These are phyloP conservation scores for Mionectes macconnelli DNA, from an alignment of 2,113 vertebrate genomes.

Conservation along the genomic window DNA sequence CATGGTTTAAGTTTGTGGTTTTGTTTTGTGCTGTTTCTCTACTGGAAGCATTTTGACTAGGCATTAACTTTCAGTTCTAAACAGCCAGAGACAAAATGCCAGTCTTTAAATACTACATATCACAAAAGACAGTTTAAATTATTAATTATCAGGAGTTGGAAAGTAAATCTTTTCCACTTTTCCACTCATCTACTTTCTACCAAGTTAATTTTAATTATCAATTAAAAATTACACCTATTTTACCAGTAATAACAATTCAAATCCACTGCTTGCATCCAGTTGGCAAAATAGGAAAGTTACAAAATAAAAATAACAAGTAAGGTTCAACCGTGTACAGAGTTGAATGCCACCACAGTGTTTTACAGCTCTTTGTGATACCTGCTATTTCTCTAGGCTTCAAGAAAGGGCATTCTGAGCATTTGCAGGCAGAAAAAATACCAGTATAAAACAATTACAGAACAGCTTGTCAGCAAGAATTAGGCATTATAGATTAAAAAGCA, in stretches of 20 bases:
- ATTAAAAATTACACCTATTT: neutral
- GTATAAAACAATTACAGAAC: neutral
- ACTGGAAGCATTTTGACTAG: neutral
- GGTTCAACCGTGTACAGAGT: neutral
- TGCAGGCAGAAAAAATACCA: neutral
- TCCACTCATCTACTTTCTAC: neutral
- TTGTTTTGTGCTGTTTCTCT: neutral
- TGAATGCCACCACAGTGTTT: neutral
- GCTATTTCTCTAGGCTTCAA: neutral
- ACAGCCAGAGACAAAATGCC: conserved; percentile 24
- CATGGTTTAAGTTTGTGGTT: neutral
- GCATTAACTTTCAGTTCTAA: neutral
- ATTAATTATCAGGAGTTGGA: neutral
- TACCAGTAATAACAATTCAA: neutral
- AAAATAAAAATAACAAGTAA: neutral
- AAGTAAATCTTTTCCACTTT: neutral
- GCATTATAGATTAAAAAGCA: neutral
- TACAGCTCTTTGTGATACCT: neutral
- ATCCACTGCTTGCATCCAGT: neutral
- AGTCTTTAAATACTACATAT: conserved; percentile 21
- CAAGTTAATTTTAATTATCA: neutral
- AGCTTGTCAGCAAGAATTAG: neutral
- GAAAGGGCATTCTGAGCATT: neutral
- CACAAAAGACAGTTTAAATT: conserved; percentile 17
- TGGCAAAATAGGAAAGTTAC: neutral